Conservation (phyloP, 2,888 invertebrate species). For the Nematopogon swammerdamellus region DNA sequence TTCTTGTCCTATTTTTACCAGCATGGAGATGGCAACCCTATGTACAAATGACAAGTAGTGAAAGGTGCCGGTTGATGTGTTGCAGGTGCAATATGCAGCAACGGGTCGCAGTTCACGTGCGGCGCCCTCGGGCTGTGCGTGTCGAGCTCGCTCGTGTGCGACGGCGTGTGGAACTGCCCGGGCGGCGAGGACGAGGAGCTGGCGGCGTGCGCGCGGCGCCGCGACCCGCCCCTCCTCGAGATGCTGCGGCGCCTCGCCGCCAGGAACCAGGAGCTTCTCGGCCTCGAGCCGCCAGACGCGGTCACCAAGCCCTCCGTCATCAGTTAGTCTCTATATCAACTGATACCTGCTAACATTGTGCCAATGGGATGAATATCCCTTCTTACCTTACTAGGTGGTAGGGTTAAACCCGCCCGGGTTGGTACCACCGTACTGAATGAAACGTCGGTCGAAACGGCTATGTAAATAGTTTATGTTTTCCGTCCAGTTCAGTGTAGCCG, state of each 20-base stretch:
- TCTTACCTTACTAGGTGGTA: too few relatives aligned
- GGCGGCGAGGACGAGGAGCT: conserved; percentile 58
- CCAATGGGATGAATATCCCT: not conserved
- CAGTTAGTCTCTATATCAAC: conserved; percentile 43
- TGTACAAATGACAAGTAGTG: too few relatives aligned
- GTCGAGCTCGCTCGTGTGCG: conserved; percentile 63
- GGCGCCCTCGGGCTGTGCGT: conserved; percentile 55
- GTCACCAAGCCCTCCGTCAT: conserved; percentile 46
- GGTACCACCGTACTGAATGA: too few relatives aligned
- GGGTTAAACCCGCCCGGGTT: too few relatives aligned
- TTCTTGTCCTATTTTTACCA: too few relatives aligned
- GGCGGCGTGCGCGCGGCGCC: conserved; percentile 30
- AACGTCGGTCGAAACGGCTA: too few relatives aligned
- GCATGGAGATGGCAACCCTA: too few relatives aligned
- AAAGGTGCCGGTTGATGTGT: conserved; percentile 2
- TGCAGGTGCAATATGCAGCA: conserved; percentile 38
- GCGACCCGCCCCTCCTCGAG: conserved; percentile 40
- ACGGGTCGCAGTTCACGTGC: conserved; percentile 38
- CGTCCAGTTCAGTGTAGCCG: too few relatives aligned
- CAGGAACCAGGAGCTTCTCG: conserved; percentile 40
- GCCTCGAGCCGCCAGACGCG: conserved; percentile 35
- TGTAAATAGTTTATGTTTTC: too few relatives aligned
- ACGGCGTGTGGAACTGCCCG: conserved; percentile 65
- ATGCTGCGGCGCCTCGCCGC: conserved; percentile 40
- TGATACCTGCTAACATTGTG: too few relatives aligned